Evolutionary conservation across 2,797 vertebrate genomes (phyloP).

Genomic region (Enoplosus armatus): DNA sequence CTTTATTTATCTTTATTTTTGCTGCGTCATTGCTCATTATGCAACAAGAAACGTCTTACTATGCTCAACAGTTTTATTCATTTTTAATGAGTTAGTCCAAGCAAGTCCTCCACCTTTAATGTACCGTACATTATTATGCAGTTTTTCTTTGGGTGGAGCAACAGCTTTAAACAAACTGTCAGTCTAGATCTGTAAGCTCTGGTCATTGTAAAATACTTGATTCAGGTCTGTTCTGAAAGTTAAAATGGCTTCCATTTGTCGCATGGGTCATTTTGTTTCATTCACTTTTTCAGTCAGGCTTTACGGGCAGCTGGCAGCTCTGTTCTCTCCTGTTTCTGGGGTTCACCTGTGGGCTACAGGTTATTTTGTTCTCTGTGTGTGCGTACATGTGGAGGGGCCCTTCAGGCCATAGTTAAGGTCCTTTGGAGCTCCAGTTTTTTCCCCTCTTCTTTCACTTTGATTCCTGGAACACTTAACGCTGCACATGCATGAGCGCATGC

Average conservation of each 20-base stretch:
- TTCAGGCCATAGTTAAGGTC: conserved; percentile 65
- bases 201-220: neutral
- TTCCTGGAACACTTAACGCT: conserved; percentile 79
- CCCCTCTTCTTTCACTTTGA: conserved; percentile 71
- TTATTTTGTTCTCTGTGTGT: conserved; percentile 17
- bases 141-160: neutral
- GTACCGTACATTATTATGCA: neutral
- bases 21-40: neutral
- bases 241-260: conserved; percentile 20
- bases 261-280: conserved; percentile 23
- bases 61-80: neutral
- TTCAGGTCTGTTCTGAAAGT: neutral
- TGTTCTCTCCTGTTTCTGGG: conserved; percentile 22
- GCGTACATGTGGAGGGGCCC: conserved; percentile 39
- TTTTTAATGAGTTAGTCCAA: neutral
- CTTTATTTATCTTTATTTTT: neutral
- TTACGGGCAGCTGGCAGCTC: conserved; percentile 40
- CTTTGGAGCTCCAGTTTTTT: conserved; percentile 56
- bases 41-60: neutral
- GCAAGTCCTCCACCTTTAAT: neutral
- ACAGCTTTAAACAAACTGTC: neutral
- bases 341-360: conserved; percentile 47
- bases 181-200: neutral
- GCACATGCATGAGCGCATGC: conserved; percentile 45
- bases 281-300: conserved; percentile 30